phyloP scores from a whole-genome alignment of 2,797 vertebrate genomes.

The Neopelma chrysocephalum region DNA sequence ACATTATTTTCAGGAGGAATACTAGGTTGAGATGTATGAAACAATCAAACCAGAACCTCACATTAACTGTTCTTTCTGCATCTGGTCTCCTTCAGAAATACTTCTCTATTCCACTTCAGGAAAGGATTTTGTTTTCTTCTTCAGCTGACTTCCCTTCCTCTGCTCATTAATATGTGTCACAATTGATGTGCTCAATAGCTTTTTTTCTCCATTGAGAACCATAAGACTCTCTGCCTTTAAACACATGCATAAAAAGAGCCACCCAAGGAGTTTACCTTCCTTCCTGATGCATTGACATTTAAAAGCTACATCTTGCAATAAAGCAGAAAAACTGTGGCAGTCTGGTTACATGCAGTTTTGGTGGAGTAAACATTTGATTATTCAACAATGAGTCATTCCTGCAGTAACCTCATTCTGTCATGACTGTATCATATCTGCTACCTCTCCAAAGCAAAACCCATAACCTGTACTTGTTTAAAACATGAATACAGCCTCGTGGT shows the following conservation, averaged over 20 bases:
- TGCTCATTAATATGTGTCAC: not conserved
- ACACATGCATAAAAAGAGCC: constrained; percentile 13
- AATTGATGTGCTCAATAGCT: not conserved
- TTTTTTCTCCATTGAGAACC: constrained; percentile 29
- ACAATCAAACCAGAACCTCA: not conserved
- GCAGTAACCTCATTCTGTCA: constrained; percentile 75
- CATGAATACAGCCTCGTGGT: not conserved
- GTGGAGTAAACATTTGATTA: constrained; percentile 70
- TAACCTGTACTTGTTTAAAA: constrained; percentile 8
- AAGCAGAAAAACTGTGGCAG: constrained; percentile 53
- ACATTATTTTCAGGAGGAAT: not conserved
- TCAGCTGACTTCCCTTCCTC: not conserved
- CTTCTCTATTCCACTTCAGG: not conserved
- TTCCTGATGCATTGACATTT: constrained; percentile 61
- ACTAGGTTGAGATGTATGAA: not conserved
- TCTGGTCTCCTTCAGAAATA: not conserved
- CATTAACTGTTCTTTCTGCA: not conserved
- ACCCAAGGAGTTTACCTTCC: constrained; percentile 33
- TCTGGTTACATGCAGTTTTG: constrained; percentile 54
- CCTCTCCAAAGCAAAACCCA: constrained; percentile 36
- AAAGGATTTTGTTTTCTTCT: constrained; percentile 5
- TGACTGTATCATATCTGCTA: constrained; percentile 57
- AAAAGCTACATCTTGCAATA: constrained; percentile 50
- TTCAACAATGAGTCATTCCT: constrained; percentile 67
- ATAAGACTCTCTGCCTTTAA: not conserved